Base-by-base conservation (phyloP, 2,888 invertebrate genomes). In the Cantharis nigra region DNA sequence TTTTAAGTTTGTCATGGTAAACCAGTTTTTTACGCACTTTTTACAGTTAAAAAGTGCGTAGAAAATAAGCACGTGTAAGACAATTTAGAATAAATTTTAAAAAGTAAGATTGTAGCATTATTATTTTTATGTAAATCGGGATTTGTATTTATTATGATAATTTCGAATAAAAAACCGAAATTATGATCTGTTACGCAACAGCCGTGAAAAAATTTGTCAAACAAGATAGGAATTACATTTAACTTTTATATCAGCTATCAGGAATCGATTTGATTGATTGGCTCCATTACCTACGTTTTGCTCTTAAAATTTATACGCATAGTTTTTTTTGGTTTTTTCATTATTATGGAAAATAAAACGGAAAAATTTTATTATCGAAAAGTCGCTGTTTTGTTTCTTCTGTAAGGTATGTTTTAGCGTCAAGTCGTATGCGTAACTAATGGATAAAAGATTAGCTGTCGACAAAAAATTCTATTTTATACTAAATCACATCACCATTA, bases 21-120 rank as follows among this genome's bases (percentile, higher is more conserved):
- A 67, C 65, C 13, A 67, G 65, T 67, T 67, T 49, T 49, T 67
- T 67, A 67, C 65, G 65, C 65, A 67, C 65, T 67, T 67, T 67
- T 67, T 67, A 67, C 65, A 23, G 65, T 67, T 67, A 67, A 26
- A 67, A 67, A 49, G 26, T 67, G 65, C 65, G 65, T 67, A 23
- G 23, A 67, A 23, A 67, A 67, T 23, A 67, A 20, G 23, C 49
- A 49, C 49, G 49, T 49, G 49, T 49, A 49, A 49, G 49, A n/a
- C 49, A 5, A 49, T 49, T n/a, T n/a, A n/a, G 7, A 49, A n/a
- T n/a, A n/a, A n/a, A 49, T 49, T 49, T 49, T 49, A n/a, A 49
- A 49, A 49, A 49, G 49, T 49, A n/a, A 33, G 33, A 33, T 13
- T 33, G 33, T 33, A 49, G 49, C 49, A 49, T 49, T 49, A 49